phyloP scores from a whole-genome alignment of 64 coral and sea anemone genomes.

The Pocillopora damicornis region DNA sequence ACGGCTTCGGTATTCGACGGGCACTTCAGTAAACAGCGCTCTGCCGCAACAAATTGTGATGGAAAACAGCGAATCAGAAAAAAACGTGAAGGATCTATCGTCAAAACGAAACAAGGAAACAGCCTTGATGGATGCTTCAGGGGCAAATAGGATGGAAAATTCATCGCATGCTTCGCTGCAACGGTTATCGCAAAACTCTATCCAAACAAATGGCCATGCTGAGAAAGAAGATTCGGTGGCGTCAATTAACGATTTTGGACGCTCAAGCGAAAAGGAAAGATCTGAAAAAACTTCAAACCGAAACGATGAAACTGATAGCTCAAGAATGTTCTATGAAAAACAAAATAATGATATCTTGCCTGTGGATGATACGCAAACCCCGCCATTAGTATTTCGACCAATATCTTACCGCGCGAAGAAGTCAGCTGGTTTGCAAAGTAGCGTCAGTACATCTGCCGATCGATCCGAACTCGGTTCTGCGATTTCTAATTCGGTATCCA shows the following conservation, averaged over 20 bases:
- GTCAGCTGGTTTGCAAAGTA: not conserved
- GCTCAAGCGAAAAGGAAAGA: not conserved
- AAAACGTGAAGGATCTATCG: not conserved
- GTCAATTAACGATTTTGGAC: not conserved
- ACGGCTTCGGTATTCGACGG: not conserved
- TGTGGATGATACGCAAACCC: not conserved
- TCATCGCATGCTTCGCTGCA: not conserved
- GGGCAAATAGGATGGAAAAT: not conserved
- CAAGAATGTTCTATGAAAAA: not conserved
- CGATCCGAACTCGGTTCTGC: not conserved
- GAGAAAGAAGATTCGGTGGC: not conserved
- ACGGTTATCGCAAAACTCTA: not conserved
- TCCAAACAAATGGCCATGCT: not conserved
- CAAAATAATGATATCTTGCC: not conserved
- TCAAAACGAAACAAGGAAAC: not conserved
- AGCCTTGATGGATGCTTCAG: not conserved
- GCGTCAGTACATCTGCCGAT: not conserved
- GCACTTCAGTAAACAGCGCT: not conserved
- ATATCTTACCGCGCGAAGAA: constrained; percentile 22
- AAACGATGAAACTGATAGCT: constrained; percentile 1
- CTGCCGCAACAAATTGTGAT: not conserved
- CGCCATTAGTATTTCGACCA: constrained; percentile 19
- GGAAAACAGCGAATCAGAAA: not conserved
- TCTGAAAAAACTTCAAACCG: not conserved
- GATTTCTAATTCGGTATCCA: constrained; percentile 30